Conservation (phyloP, 2,113 vertebrate genomes). For the Lagopus leucura region DNA sequence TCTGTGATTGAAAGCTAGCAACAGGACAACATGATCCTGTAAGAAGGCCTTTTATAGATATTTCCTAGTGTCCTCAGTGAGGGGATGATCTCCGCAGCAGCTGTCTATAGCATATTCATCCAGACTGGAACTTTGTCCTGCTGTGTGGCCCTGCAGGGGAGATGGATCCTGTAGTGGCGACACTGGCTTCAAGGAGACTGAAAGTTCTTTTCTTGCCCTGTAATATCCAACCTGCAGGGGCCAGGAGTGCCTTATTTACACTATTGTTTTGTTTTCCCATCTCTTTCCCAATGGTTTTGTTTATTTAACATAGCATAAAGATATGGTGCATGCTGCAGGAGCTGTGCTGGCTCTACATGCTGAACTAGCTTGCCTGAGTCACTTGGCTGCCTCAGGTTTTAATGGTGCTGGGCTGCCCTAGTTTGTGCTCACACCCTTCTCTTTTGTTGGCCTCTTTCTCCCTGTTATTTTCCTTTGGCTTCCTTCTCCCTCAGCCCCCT, state of each 20-base stretch:
- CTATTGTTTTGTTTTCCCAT: slow-evolving; percentile 60
- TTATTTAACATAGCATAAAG: slow-evolving; percentile 18
- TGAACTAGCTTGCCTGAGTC: neutral
- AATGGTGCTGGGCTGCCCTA: neutral
- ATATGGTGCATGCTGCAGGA: neutral
- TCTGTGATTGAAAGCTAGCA: neutral
- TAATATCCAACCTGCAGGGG: neutral
- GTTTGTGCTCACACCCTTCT: neutral
- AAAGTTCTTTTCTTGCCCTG: neutral
- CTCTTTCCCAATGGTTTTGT: slow-evolving; percentile 37
- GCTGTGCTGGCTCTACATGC: rapidly evolving
- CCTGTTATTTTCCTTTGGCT: neutral
- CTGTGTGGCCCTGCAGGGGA: neutral
- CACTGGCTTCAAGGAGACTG: too few species aligned
- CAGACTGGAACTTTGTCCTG: neutral
- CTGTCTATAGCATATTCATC: neutral
- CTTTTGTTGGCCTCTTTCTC: neutral
- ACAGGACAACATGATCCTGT: neutral
- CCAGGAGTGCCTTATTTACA: slow-evolving; percentile 27
- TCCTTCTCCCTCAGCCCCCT: neutral
- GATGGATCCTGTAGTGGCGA: neutral
- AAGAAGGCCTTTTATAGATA: neutral
- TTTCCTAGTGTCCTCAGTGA: neutral
- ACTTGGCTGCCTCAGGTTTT: neutral
- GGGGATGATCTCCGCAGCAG: slow-evolving; percentile 4